These are phyloP conservation scores for Oligia fasciuncula DNA, from an alignment of 2,888 invertebrate genomes.

Conservation along the genomic window DNA sequence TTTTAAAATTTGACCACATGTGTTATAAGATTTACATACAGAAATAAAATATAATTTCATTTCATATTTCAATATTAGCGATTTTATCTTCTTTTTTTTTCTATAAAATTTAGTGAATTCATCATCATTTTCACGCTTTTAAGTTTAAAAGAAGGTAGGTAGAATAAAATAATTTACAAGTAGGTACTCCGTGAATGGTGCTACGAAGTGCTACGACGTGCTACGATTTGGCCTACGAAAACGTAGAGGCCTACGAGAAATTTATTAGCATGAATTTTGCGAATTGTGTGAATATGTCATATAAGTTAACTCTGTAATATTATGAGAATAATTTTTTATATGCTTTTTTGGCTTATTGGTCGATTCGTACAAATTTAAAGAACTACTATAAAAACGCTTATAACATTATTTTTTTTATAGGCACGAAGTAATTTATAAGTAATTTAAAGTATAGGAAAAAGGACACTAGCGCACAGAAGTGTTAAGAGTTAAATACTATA, in stretches of 20 bases:
- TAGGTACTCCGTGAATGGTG: background rate
- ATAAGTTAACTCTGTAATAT: background rate
- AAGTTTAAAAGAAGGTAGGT: background rate
- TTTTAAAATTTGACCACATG: background rate
- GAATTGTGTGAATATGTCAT: background rate
- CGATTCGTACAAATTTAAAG: too few relatives aligned
- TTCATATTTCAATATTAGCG: too few relatives aligned
- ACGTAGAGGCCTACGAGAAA: background rate
- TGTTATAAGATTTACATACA: background rate
- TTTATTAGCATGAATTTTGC: background rate
- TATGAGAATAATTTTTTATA: background rate
- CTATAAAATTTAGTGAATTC: background rate
- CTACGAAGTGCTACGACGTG: background rate
- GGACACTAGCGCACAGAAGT: too few relatives aligned
- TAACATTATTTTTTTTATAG: too few relatives aligned
- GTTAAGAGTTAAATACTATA: too few relatives aligned
- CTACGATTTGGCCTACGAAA: conserved; percentile 14
- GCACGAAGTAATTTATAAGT: too few relatives aligned
- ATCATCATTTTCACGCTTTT: background rate
- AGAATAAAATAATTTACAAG: background rate
- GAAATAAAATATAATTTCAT: background rate
- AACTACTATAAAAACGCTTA: too few relatives aligned
- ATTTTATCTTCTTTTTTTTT: background rate
- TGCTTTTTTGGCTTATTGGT: background rate
- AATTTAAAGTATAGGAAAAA: too few relatives aligned